Percentiles rank a stretch among this genome's conserved stretches.
Evolutionary conservation across 2,888 invertebrate genomes (phyloP).

Genomic region (Ormyrus labotus): DNA sequence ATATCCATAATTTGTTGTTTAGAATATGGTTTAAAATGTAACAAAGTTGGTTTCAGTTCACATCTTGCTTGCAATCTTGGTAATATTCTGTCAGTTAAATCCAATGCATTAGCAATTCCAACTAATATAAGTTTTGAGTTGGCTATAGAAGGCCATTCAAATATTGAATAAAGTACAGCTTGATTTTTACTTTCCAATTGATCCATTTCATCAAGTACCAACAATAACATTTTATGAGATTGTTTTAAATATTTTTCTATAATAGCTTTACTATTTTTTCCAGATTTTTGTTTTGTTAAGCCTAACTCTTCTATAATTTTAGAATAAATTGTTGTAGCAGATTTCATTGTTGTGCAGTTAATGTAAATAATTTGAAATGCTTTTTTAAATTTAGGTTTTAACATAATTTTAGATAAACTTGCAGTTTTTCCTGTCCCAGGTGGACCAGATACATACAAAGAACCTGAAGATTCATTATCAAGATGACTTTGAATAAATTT

Average conservation of each 20-base stretch:
- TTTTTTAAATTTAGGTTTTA: conserved; percentile 80
- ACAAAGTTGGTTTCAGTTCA: conserved; percentile 83
- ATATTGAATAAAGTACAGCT: conserved; percentile 92
- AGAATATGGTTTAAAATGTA: conserved; percentile 95
- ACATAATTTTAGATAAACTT: conserved; percentile 85
- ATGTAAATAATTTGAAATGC: conserved; percentile 83
- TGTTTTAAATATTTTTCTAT: conserved; percentile 84
- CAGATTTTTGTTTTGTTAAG: conserved; percentile 79
- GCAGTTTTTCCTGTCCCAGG: conserved; percentile 99
- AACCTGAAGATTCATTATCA: conserved; percentile 82
- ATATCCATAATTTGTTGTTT: conserved; percentile 93
- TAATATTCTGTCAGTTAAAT: conserved; percentile 92
- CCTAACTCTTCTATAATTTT: conserved; percentile 86
- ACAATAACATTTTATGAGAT: conserved; percentile 83
- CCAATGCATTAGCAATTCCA: conserved; percentile 96
- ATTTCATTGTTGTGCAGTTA: conserved; percentile 93
- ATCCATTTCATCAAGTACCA: conserved; percentile 97
- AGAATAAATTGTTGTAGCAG: conserved; percentile 87
- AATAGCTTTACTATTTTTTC: conserved; percentile 81
- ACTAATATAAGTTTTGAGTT: conserved; percentile 86
- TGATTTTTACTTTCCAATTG: conserved; percentile 91
- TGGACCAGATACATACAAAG: conserved; percentile 95
- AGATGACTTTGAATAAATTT: conserved; percentile 84
- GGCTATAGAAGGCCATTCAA: conserved; percentile 90
- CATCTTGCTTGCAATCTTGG: conserved; percentile 89